Evolutionary conservation across 92 coral and sea anemone species (phyloP), one percentile per base, ranked within the genome.

Genomic region (Parazoanthus swiftii): DNA sequence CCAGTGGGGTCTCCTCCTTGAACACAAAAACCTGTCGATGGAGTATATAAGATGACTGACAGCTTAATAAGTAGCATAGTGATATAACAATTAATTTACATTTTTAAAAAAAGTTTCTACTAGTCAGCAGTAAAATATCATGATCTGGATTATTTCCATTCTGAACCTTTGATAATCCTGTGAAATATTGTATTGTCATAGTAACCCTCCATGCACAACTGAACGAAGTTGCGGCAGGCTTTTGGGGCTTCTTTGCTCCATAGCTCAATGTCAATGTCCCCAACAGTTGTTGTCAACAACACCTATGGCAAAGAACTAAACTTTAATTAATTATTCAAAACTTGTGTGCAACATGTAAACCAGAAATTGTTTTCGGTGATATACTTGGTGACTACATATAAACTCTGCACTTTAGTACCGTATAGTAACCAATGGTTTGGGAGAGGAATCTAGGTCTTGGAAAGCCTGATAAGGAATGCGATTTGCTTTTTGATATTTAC

Each of bases 1-100:
- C 99, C 99, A 46, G 99, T 97, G 9, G 99, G 99, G 76, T 97
- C 99, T 20, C 99, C 99, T 65, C 99, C 99, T 85, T 96, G 99
- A 77, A 92, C 86, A 88, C 99, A 96, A 81, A 96, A 96, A 37
- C 99, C 99, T 95, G 68, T 33, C 46, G 54, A 35, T 21, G 36
- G 43, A 33, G 1, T 14, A 48, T 29, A 29, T 29, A 75, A 35
- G 4, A 38, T 8, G 16, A 76, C 42, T 39, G 51, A 33, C 25
- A 66, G 59, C 33, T 29, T 13, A 20, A 13, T 54, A 54, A 54
- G 59, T 54, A 11, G 18, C 59, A 54, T 23, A 10, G 33, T 8
- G 10, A 2, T 25, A 42, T 25, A 44, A 29, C 33, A 29, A 29
- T 29, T 10, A 42, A 4, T 26, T 79, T 79, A 51, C n/a, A 59